Evolutionary conservation across 2,888 invertebrate genomes (phyloP).

Genomic region (Dynastes hyllus): DNA sequence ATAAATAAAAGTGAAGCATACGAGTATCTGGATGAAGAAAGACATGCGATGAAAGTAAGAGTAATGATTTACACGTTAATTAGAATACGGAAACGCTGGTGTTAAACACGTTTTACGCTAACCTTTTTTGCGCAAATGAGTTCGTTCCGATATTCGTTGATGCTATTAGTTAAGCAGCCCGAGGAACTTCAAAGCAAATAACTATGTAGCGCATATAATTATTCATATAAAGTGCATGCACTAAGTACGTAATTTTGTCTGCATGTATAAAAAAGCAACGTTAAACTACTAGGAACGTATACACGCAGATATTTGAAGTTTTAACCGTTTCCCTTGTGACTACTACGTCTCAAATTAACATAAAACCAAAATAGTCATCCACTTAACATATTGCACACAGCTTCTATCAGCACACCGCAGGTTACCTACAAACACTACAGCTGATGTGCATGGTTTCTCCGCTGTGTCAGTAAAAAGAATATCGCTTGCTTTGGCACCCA

Average conservation of each 20-base stretch:
- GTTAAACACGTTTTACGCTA: slow-evolving; percentile 18
- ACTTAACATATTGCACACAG: no score
- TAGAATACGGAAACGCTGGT: slow-evolving; percentile 36
- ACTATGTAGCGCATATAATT: background rate
- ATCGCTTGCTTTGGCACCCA: no score
- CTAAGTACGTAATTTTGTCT: background rate
- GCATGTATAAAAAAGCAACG: no score
- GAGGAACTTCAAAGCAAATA: slow-evolving; percentile 4
- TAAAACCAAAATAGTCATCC: no score
- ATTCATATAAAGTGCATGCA: background rate
- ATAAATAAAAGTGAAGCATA: slow-evolving; percentile 30
- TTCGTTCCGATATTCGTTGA: background rate
- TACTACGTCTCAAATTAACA: no score
- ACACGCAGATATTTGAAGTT: no score
- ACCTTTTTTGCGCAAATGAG: slow-evolving; percentile 3
- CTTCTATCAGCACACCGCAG: no score
- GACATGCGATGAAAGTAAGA: slow-evolving; percentile 33
- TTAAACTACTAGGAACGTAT: no score
- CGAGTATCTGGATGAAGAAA: slow-evolving; percentile 13
- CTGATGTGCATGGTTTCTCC: no score
- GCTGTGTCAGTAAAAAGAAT: no score
- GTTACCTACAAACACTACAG: no score
- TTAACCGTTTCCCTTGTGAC: no score
- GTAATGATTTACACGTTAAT: slow-evolving; percentile 39
- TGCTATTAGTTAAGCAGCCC: background rate